Evolutionary conservation across 2,113 vertebrate species (phyloP).

Genomic region (Mugil cephalus): DNA sequence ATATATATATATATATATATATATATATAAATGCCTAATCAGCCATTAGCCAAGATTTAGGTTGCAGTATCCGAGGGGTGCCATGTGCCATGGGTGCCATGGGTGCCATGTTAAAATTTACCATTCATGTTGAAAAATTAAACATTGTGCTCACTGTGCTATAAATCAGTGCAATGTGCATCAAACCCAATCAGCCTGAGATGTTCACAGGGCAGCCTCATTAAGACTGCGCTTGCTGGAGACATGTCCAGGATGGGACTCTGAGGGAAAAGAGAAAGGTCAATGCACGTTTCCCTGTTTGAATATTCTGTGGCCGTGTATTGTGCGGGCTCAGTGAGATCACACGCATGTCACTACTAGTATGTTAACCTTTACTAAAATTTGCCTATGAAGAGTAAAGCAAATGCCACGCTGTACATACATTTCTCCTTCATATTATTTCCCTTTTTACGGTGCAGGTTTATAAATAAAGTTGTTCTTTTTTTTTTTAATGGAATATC

Average conservation of each 20-base stretch:
- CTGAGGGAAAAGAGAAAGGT: conserved; percentile 35
- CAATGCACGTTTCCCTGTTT: conserved; percentile 22
- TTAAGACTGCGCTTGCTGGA: conserved; percentile 34
- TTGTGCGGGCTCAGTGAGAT: conserved; percentile 11
- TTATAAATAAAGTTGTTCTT: no score
- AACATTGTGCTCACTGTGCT: no score
- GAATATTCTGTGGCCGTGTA: neutral
- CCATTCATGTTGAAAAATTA: no score
- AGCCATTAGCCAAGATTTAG: no score
- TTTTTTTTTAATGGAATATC: no score
- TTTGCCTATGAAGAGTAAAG: conserved; percentile 4
- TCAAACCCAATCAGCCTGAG: neutral
- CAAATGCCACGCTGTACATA: conserved; percentile 27
- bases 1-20: no score
- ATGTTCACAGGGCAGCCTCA: conserved; percentile 17
- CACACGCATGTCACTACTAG: conserved; percentile 9
- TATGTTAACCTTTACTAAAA: conserved; percentile 40
- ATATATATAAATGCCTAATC: no score
- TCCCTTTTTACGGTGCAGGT: no score
- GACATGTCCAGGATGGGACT: neutral
- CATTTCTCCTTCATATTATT: neutral
- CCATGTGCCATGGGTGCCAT: no score
- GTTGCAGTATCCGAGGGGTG: no score
- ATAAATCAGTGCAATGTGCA: neutral
- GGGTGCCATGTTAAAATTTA: no score